These are phyloP conservation scores for Riparia riparia DNA, from an alignment of 2,113 vertebrate genomes.

Conservation along the genomic window DNA sequence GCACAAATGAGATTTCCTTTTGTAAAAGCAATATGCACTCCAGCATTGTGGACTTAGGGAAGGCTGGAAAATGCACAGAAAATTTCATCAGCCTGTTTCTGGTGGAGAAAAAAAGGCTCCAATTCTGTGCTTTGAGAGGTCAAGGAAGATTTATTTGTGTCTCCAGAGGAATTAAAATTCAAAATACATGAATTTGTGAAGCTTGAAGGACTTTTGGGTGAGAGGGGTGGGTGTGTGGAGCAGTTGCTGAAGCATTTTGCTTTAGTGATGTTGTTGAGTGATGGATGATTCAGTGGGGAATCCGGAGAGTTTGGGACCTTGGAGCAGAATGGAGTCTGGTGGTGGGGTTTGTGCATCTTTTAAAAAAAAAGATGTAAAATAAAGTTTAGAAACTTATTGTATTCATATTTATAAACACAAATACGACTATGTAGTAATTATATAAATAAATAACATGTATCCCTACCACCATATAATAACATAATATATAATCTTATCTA, in stretches of 20 bases:
- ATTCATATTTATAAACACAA: not conserved
- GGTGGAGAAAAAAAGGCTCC: not conserved
- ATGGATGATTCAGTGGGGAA: not conserved
- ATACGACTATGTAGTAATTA: not conserved
- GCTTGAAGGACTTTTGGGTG: not conserved
- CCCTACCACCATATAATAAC: not conserved
- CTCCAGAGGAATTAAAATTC: not conserved
- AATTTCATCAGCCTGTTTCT: not conserved
- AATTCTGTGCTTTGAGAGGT: not conserved
- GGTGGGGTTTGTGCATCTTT: not conserved
- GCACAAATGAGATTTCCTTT: constrained; percentile 6
- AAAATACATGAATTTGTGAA: not conserved
- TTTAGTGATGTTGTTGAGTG: not conserved
- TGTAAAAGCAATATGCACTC: not conserved
- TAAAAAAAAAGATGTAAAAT: not conserved
- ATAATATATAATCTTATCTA: not conserved
- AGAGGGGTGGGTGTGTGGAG: not conserved
- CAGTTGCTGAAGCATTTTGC: too few species aligned
- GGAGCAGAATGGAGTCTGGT: not conserved
- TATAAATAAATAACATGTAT: not conserved
- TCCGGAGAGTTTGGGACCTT: not conserved
- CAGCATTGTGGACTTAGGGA: not conserved
- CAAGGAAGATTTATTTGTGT: not conserved
- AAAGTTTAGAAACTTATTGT: fast-evolving
- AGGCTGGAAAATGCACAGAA: not conserved